Percentiles rank a stretch among this genome's conserved stretches.
These are phyloP conservation scores for Fistularia commersonii DNA, from an alignment of 2,797 vertebrate species.

Conservation along the genomic window DNA sequence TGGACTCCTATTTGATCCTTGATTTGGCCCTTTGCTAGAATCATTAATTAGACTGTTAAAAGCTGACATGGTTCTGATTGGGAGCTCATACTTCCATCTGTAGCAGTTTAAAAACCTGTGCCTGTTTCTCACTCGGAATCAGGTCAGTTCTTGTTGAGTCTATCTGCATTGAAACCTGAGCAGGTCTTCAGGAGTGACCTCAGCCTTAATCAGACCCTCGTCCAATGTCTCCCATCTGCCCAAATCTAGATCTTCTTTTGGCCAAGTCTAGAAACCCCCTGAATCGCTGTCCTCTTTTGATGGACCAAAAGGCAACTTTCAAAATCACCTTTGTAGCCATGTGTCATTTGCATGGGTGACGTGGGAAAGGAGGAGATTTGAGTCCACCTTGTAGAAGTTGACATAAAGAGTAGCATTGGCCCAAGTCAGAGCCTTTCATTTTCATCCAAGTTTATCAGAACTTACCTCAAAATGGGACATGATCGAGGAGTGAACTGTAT, in stretches of 20 bases:
- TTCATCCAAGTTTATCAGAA: background rate
- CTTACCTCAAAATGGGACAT: slow-evolving; percentile 1
- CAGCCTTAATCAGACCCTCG: slow-evolving; percentile 33
- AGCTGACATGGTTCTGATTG: slow-evolving; percentile 6
- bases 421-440: no score
- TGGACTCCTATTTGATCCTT: slow-evolving; percentile 18
- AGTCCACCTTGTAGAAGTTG: background rate
- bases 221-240: slow-evolving; percentile 43
- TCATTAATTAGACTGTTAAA: slow-evolving; percentile 23
- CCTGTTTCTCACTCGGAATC: slow-evolving; percentile 31
- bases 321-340: background rate
- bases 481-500: slow-evolving; percentile 5
- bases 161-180: slow-evolving; percentile 60
- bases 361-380: background rate
- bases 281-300: slow-evolving; percentile 21
- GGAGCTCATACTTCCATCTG: slow-evolving; percentile 40
- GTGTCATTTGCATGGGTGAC: slow-evolving; percentile 10
- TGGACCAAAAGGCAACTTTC: slow-evolving; percentile 6
- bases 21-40: slow-evolving; percentile 32
- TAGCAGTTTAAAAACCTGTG: slow-evolving; percentile 10
- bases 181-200: slow-evolving; percentile 26
- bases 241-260: slow-evolving; percentile 25
- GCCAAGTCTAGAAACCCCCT: slow-evolving; percentile 9
- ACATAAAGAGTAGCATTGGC: background rate
- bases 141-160: slow-evolving; percentile 43